Conservation (phyloP, 2,888 invertebrate species). For the Clistopyga incitator region DNA sequence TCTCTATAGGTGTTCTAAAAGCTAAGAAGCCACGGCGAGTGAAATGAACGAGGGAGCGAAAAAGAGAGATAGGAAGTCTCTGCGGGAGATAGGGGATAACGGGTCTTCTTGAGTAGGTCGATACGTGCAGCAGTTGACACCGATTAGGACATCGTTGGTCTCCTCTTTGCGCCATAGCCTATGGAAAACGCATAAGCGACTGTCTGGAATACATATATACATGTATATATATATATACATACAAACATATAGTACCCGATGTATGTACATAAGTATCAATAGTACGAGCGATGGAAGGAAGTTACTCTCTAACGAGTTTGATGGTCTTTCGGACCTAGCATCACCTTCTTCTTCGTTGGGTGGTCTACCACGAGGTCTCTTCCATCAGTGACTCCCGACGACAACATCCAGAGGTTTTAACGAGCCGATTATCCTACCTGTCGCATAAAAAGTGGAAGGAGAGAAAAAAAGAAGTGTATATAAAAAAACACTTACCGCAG, state of each 20-base stretch:
- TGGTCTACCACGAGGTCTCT: background rate
- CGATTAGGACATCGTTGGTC: conserved; percentile 79
- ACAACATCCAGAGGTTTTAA: conserved; percentile 6
- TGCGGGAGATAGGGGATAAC: conserved; percentile 79
- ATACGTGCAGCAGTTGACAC: conserved; percentile 82
- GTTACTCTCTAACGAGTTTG: background rate
- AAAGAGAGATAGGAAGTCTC: conserved; percentile 55
- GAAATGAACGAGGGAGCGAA: conserved; percentile 20
- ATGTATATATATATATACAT: background rate
- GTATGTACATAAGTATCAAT: conserved; percentile 62
- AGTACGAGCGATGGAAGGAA: conserved; percentile 65
- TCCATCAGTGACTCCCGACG: background rate
- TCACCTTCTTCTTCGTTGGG: conserved; percentile 10
- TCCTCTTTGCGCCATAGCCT: conserved; percentile 24
- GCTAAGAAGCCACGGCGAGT: conserved; percentile 13
- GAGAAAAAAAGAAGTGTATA: too few relatives aligned
- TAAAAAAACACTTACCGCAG: conserved; percentile 15
- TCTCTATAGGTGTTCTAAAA: conserved; percentile 51
- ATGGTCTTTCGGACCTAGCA: conserved; percentile 13
- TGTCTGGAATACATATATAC: background rate
- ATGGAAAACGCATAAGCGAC: conserved; percentile 70
- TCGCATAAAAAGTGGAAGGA: background rate
- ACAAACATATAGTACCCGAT: background rate
- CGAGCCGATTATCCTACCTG: conserved; percentile 15
- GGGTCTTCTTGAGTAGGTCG: conserved; percentile 83